Base-by-base conservation (phyloP, 2,888 invertebrate species). In the Drosophila subquinaria region DNA sequence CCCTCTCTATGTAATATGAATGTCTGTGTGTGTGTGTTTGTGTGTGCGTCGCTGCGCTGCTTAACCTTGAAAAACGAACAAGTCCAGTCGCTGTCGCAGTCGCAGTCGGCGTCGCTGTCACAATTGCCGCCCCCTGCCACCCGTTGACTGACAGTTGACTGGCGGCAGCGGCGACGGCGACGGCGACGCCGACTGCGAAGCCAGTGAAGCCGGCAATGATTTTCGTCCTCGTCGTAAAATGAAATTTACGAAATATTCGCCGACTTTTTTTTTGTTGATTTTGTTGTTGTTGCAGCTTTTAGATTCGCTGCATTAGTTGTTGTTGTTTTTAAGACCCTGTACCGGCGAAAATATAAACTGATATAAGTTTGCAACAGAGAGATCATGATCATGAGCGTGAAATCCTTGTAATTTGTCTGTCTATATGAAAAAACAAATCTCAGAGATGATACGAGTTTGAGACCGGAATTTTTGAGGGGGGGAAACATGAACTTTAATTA, bases 1-100 rank as follows among this genome's bases (percentile, higher is more conserved):
- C 15, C 15, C 20, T 5, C 15, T 27, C 20, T 53, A 38, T 38
- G 36, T 38, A 38, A 38, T 38, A 13, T 3, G 15, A 13, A 23
- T 62, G 9, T 33, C 11, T 60, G 47, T 63, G 27, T 66, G 67
- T 71, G 40, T 73, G 43, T 36, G 6, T 38, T 6, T 38, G n/a
- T 38, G 8, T 38, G 38, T 38, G 59, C 55, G 36, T 50, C 43
- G 69, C 69, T 66, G 66, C 68, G 71, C 76, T 73, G 83, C 79
- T 90, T 91, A 91, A 91, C 91, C 91, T 91, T 91, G 91, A 91
- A 91, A 91, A 91, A 91, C 89, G 91, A 91, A 91, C 86, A 90
- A 90, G 90, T 91, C 90, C 90, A 89, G 91, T 76, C 85, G 84
- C 78, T 72, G 73, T 78, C 66, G 64, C 63, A 40, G 57, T 45